phyloP scores from a whole-genome alignment of 2,113 vertebrate genomes.

The Eudorcas thomsonii region DNA sequence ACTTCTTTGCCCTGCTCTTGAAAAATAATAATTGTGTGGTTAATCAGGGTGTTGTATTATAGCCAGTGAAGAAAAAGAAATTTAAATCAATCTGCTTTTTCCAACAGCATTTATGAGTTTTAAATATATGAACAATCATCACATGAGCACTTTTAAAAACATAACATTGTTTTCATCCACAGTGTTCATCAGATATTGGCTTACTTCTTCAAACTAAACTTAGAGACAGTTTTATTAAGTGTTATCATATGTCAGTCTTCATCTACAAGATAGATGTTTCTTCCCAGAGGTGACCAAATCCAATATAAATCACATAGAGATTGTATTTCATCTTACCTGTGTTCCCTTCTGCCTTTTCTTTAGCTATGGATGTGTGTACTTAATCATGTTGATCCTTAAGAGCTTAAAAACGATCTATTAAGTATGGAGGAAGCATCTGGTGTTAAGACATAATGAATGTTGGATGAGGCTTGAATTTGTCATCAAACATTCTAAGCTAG shows the following conservation, averaged over 20 bases:
- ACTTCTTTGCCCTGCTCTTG: not conserved
- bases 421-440: constrained; percentile 4
- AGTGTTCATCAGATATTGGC: not conserved
- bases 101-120: not conserved
- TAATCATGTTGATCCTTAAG: constrained; percentile 41
- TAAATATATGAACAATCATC: not conserved
- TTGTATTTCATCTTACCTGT: constrained; percentile 23
- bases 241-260: not conserved
- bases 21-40: not conserved
- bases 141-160: not conserved
- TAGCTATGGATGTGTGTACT: constrained; percentile 25
- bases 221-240: not conserved
- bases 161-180: not conserved
- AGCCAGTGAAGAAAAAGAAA: not conserved
- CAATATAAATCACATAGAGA: not conserved
- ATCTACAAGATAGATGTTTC: not conserved
- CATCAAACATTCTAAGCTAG: not conserved
- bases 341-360: constrained; percentile 32
- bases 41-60: not conserved
- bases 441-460: constrained; percentile 50
- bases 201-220: not conserved
- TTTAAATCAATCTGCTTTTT: not conserved
- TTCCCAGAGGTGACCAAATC: not conserved
- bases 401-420: constrained; percentile 50
- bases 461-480: constrained; percentile 47